Evolutionary conservation across 2,113 vertebrate species (phyloP).

Genomic region (Cercopithecus mona): DNA sequence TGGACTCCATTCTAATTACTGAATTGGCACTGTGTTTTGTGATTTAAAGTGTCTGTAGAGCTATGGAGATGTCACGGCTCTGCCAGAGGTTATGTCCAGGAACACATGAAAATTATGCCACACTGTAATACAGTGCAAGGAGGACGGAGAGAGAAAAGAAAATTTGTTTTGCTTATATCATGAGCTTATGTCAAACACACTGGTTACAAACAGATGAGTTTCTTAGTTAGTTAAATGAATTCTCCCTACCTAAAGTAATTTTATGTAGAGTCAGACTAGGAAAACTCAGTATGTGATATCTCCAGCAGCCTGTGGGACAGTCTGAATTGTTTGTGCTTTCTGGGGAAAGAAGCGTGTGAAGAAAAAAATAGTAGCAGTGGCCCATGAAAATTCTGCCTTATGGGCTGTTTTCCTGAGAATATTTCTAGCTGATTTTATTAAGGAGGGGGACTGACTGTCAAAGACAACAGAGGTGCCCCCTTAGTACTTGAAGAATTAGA

Average conservation of each 20-base stretch:
- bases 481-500: background rate
- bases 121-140: background rate
- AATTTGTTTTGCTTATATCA: background rate
- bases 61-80: background rate
- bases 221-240: conserved; percentile 10
- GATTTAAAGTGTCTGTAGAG: background rate
- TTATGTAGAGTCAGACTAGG: background rate
- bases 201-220: background rate
- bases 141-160: background rate
- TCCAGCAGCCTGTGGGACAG: background rate
- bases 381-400: background rate
- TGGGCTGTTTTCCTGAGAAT: background rate
- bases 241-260: background rate
- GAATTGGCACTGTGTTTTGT: background rate
- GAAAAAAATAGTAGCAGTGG: background rate
- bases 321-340: background rate
- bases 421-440: background rate
- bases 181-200: background rate
- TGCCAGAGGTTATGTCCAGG: background rate
- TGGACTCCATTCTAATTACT: background rate
- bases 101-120: background rate
- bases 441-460: background rate
- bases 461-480: background rate
- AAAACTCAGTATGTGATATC: background rate
- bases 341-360: background rate